These are phyloP conservation scores for Drosophila neotestacea DNA, from an alignment of 2,888 invertebrate genomes.

Conservation along the genomic window DNA sequence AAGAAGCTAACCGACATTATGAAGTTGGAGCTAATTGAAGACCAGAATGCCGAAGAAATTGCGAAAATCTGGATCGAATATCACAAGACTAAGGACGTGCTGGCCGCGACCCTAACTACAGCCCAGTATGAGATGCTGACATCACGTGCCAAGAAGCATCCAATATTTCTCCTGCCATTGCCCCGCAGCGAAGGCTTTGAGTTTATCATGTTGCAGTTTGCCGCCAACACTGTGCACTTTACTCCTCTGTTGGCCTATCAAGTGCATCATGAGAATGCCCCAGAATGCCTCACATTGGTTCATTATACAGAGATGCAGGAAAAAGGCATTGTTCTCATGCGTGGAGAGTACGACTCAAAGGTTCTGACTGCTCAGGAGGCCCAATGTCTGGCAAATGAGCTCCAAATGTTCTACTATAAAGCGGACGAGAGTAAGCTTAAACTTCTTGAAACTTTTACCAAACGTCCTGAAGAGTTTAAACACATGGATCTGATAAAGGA, in stretches of 20 bases:
- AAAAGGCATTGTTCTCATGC: constrained; percentile 92
- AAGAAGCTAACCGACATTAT: constrained; percentile 89
- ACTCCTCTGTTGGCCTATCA: constrained; percentile 94
- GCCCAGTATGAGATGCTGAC: constrained; percentile 88
- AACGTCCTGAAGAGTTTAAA: constrained; percentile 90
- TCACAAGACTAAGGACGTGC: constrained; percentile 91
- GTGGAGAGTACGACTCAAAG: constrained; percentile 94
- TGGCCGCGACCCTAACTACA: constrained; percentile 90
- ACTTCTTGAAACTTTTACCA: constrained; percentile 89
- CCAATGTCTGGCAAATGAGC: constrained; percentile 93
- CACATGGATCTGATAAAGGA: constrained; percentile 93
- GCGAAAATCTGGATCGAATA: constrained; percentile 92
- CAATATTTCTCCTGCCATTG: constrained; percentile 92
- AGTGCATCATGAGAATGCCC: constrained; percentile 94
- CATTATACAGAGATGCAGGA: constrained; percentile 91
- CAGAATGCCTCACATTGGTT: constrained; percentile 92
- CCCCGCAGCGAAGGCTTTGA: constrained; percentile 94
- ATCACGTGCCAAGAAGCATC: constrained; percentile 87
- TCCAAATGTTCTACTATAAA: constrained; percentile 93
- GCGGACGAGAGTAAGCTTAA: constrained; percentile 88
- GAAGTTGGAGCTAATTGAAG: constrained; percentile 90
- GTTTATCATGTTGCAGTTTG: constrained; percentile 92
- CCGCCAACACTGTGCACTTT: constrained; percentile 91
- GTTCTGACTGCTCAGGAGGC: constrained; percentile 92
- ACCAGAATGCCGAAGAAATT: constrained; percentile 90